phyloP scores from a whole-genome alignment of 2,888 invertebrate species.

The Drosophila barbarae region DNA sequence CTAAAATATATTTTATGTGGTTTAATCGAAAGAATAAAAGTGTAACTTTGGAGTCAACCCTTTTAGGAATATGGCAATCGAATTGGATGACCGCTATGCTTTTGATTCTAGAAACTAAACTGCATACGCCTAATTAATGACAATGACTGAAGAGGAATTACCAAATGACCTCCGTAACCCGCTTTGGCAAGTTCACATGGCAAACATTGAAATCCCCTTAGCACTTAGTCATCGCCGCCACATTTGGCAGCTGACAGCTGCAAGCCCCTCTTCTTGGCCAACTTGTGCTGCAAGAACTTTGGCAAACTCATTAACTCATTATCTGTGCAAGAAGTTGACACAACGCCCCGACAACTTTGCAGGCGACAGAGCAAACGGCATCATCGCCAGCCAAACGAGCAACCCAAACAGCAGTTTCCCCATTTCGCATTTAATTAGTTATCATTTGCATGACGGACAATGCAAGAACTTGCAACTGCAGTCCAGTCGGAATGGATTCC shows the following conservation, averaged over 20 bases:
- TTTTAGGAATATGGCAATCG: not conserved
- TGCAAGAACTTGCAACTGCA: conserved; percentile 22
- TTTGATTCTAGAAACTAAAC: not conserved
- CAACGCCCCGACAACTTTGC: conserved; percentile 52
- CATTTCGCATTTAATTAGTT: conserved; percentile 65
- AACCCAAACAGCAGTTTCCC: conserved; percentile 43
- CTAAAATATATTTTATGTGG: conserved; percentile 27
- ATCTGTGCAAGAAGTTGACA: conserved; percentile 55
- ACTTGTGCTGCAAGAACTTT: conserved; percentile 46
- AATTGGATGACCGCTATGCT: rapidly evolving
- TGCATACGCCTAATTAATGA: conserved; percentile 9
- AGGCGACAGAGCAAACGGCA: conserved; percentile 44
- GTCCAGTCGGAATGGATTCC: conserved; percentile 10
- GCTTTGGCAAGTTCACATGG: conserved; percentile 24
- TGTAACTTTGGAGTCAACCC: not conserved
- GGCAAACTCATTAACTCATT: conserved; percentile 52
- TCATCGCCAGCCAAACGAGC: conserved; percentile 15
- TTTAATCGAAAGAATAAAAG: not conserved
- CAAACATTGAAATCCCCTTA: conserved; percentile 17
- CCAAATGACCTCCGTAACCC: conserved; percentile 6
- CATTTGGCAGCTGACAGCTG: conserved; percentile 13
- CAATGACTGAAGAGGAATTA: not conserved
- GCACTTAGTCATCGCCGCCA: conserved; percentile 11
- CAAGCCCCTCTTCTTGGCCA: conserved; percentile 20
- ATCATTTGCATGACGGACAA: conserved; percentile 62